phyloP scores from a whole-genome alignment of 2,113 vertebrate genomes.

The Struthidea cinerea region DNA sequence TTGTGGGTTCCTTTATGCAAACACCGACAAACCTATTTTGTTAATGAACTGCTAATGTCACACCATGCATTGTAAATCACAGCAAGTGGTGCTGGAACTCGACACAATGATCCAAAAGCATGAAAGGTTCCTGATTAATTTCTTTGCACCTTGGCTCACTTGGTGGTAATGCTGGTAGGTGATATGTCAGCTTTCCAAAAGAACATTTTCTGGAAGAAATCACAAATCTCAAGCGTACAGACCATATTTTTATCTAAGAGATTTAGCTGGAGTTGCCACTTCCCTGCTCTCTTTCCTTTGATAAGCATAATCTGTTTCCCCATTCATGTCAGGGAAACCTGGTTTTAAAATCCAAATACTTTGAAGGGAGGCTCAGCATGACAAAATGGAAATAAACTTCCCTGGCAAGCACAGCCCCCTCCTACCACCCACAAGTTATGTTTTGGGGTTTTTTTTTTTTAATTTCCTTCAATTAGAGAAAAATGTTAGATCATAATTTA shows the following conservation, averaged over 20 bases:
- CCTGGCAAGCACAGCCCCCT: not conserved
- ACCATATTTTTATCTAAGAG: not conserved
- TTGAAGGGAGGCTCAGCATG: not conserved
- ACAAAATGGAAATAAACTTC: constrained; percentile 44
- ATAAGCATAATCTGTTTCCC: constrained; percentile 34
- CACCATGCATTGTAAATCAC: not conserved
- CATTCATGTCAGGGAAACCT: not conserved
- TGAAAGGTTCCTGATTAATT: constrained; percentile 7
- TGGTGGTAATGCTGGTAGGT: not conserved
- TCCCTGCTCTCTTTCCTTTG: not conserved
- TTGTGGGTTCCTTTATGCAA: not conserved
- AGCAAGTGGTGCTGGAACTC: not conserved
- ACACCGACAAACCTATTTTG: not conserved
- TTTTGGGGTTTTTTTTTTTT: not conserved
- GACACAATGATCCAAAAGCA: not conserved
- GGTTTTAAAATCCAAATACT: constrained; percentile 27
- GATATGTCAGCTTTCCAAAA: not conserved
- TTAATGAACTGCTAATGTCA: constrained; percentile 56
- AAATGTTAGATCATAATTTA: not conserved
- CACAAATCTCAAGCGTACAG: not conserved
- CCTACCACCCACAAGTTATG: not conserved
- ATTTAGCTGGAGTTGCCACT: constrained; percentile 32
- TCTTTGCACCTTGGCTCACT: not conserved
- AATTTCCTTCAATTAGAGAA: not conserved
- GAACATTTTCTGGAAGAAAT: constrained; percentile 1